Conservation (phyloP, 1,140 invertebrate genomes). For the Pachyrhynchus sulphureomaculatus region DNA sequence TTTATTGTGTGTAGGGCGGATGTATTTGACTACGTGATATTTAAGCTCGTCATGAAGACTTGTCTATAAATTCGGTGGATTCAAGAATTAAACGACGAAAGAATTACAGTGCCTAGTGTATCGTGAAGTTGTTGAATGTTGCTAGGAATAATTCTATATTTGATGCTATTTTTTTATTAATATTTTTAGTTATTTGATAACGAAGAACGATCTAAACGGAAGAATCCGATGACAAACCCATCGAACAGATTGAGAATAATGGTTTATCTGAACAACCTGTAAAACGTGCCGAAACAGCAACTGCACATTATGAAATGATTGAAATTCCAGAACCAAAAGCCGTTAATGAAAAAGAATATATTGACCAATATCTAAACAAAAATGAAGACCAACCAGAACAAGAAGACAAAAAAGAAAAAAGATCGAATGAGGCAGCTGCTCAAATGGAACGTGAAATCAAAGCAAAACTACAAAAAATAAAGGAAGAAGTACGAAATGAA, state of each 20-base stretch:
- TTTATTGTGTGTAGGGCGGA: too few relatives aligned
- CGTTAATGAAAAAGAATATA: slow-evolving; percentile 39
- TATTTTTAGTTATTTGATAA: not conserved
- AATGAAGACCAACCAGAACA: not conserved
- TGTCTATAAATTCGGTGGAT: too few relatives aligned
- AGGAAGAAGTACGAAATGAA: slow-evolving; percentile 48
- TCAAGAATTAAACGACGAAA: too few relatives aligned
- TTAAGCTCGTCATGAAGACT: too few relatives aligned
- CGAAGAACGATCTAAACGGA: not conserved
- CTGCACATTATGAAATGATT: slow-evolving; percentile 3
- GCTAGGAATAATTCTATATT: too few relatives aligned
- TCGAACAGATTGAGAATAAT: too few relatives aligned
- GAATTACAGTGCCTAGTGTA: too few relatives aligned
- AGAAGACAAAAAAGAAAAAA: slow-evolving; percentile 6
- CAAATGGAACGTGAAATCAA: slow-evolving; percentile 43
- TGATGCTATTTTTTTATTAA: too few relatives aligned
- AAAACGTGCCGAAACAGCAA: not conserved
- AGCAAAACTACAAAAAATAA: slow-evolving; percentile 43
- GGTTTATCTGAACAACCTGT: too few relatives aligned
- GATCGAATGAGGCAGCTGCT: not conserved
- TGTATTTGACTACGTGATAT: too few relatives aligned
- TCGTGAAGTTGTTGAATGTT: too few relatives aligned
- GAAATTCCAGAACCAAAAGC: slow-evolving; percentile 13
- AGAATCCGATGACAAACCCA: not conserved
- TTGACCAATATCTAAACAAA: slow-evolving; percentile 38